These are phyloP conservation scores for Clarias macrocephalus DNA, from an alignment of 2,113 vertebrate genomes.

Conservation along the genomic window DNA sequence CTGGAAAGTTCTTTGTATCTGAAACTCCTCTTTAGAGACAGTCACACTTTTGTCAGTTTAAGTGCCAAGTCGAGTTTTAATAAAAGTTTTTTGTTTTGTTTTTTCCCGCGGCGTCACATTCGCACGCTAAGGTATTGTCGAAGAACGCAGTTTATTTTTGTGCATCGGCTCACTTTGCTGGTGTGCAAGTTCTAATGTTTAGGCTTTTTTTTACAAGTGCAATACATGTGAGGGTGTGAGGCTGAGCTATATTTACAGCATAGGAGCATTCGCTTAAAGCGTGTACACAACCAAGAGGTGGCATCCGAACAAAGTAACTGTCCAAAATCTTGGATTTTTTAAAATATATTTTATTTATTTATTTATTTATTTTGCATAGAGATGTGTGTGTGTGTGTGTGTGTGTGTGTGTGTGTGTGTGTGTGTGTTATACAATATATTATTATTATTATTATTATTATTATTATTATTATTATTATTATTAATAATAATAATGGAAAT, in stretches of 20 bases:
- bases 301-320: not conserved
- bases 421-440: too few relatives aligned
- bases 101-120: not conserved
- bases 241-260: not conserved
- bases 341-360: too few relatives aligned
- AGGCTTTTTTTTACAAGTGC: not conserved
- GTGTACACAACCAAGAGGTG: not conserved
- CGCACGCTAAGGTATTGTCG: too few relatives aligned
- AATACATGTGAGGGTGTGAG: not conserved
- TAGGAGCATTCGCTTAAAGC: not conserved
- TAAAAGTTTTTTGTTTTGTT: not conserved
- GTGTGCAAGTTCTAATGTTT: not conserved
- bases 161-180: not conserved
- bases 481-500: too few relatives aligned
- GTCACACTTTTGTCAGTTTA: conserved; percentile 1
- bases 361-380: too few relatives aligned
- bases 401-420: not conserved
- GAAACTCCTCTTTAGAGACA: not conserved
- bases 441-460: too few relatives aligned
- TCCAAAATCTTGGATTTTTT: not conserved
- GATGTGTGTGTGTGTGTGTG: too few relatives aligned
- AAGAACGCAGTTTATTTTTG: not conserved
- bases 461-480: too few relatives aligned
- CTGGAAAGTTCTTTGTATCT: not conserved
- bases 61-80: conserved; percentile 4